Evolutionary conservation across 2,797 vertebrate genomes (phyloP).

Genomic region (Vespertilio murinus): DNA sequence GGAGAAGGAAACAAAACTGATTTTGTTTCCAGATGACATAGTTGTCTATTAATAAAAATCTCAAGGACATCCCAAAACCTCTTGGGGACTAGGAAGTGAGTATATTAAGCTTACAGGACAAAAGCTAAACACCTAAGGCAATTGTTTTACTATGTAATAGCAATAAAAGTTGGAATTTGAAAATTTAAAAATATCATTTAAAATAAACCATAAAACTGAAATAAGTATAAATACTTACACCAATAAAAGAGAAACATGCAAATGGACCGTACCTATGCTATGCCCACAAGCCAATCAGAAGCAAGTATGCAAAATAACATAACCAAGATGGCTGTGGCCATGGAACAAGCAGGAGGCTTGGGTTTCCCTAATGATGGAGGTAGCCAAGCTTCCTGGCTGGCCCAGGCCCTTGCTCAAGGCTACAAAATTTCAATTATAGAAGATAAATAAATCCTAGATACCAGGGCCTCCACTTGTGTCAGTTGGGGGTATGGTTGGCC

Average conservation of each 20-base stretch:
- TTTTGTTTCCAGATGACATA: not conserved
- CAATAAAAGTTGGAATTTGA: not conserved
- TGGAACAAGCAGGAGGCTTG: too few species aligned
- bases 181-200: not conserved
- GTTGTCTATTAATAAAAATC: not conserved
- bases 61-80: not conserved
- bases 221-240: not conserved
- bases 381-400: too few species aligned
- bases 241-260: too few species aligned
- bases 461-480: too few species aligned
- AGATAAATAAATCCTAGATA: too few species aligned
- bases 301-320: too few species aligned
- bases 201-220: not conserved
- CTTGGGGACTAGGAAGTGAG: not conserved
- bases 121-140: not conserved
- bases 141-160: not conserved
- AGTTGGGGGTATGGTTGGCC: accelerated
- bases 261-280: too few species aligned
- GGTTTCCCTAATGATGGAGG: too few species aligned
- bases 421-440: too few species aligned
- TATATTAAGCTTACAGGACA: not conserved
- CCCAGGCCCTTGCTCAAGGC: too few species aligned
- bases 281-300: too few species aligned
- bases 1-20: not conserved
- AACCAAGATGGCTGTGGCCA: too few species aligned